These are phyloP conservation scores for Ceratotherium simum DNA, from an alignment of 2,113 vertebrate species.

Conservation along the genomic window DNA sequence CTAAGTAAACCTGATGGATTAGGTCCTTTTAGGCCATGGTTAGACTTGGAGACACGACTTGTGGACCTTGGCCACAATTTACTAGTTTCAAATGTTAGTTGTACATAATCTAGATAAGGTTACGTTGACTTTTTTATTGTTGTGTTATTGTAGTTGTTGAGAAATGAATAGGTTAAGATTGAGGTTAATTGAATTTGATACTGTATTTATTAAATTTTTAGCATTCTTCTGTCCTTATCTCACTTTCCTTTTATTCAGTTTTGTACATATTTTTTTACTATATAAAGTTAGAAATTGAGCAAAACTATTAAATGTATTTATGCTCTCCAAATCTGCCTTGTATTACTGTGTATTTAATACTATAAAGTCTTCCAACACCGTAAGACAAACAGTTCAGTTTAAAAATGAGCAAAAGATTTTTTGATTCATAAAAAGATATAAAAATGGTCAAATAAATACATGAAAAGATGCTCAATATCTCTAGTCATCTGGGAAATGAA, in stretches of 20 bases:
- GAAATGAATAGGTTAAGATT: slow-evolving; percentile 24
- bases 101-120: background rate
- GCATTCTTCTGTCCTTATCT: background rate
- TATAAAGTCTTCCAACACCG: background rate
- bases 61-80: background rate
- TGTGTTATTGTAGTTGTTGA: background rate
- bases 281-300: background rate
- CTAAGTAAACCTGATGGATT: background rate
- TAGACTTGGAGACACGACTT: background rate
- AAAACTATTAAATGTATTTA: background rate
- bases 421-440: background rate
- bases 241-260: background rate
- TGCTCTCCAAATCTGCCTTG: background rate
- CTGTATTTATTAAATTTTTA: background rate
- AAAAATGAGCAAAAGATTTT: slow-evolving; percentile 5
- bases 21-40: background rate
- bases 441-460: slow-evolving; percentile 14
- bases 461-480: background rate
- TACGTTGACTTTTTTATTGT: background rate
- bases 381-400: background rate
- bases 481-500: background rate
- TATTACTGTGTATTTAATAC: background rate
- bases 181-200: slow-evolving; percentile 7
- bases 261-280: background rate
- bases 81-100: background rate